A percentile compares a stretch with the other conserved stretches of the same genome.
phyloP scores from a whole-genome alignment of 2,797 vertebrate species.

The Cuculus canorus region DNA sequence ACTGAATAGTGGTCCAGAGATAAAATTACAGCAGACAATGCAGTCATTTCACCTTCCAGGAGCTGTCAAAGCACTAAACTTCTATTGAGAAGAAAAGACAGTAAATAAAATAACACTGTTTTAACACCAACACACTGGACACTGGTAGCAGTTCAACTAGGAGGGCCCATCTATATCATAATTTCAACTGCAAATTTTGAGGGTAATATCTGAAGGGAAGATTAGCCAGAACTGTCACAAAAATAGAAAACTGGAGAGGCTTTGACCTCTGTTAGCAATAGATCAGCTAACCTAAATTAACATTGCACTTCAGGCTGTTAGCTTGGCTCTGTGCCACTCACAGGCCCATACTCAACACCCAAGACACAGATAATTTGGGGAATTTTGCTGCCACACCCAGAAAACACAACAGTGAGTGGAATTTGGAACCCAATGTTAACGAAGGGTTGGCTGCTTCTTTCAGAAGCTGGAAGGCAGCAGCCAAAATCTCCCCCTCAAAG shows the following conservation, averaged over 20 bases:
- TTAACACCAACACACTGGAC: neutral
- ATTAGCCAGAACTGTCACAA: neutral
- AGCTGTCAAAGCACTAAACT: neutral
- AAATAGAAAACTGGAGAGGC: neutral
- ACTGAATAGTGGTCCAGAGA: neutral
- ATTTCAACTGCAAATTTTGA: neutral
- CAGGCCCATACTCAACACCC: neutral
- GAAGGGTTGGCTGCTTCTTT: neutral
- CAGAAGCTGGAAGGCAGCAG: neutral
- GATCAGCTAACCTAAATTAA: neutral
- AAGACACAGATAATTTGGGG: neutral
- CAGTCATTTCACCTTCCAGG: neutral
- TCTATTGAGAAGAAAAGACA: neutral
- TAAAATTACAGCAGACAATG: neutral
- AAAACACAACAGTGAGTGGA: neutral
- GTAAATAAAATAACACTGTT: neutral
- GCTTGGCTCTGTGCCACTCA: neutral
- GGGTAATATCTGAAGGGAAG: neutral
- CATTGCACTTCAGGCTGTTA: neutral
- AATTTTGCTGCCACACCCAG: conserved; percentile 17
- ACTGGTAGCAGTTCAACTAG: neutral
- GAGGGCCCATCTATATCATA: neutral
- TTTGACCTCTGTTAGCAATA: neutral
- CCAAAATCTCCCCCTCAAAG: neutral
- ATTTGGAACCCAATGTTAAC: neutral